Conservation (phyloP, 1,140 invertebrate genomes). For the Tetramorium alpestre region DNA sequence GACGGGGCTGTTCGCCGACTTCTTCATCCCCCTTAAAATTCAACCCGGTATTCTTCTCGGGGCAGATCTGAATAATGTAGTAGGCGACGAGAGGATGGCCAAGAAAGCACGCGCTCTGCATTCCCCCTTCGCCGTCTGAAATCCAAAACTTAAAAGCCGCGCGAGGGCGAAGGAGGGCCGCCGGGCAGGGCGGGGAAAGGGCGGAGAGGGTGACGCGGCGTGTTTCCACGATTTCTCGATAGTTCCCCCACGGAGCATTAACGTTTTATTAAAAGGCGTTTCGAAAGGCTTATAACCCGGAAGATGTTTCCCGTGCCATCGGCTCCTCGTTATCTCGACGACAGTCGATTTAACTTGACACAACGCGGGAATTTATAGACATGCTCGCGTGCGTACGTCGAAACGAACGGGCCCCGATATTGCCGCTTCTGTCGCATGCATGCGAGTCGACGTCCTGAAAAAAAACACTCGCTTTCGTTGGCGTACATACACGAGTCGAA, state of each 20-base stretch:
- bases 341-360: conserved; percentile 63
- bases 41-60: conserved; percentile 73
- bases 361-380: conserved; percentile 15
- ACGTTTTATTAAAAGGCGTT: conserved; percentile 63
- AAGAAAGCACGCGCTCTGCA: conserved; percentile 52
- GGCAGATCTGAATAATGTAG: conserved; percentile 79
- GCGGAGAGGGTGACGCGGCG: neutral
- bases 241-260: conserved; percentile 37
- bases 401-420: neutral
- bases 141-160: conserved; percentile 63
- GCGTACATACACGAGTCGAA: neutral
- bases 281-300: neutral
- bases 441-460: conserved; percentile 15
- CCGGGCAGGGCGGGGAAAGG: neutral
- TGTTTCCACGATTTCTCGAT: conserved; percentile 41
- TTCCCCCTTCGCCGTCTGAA: conserved; percentile 37
- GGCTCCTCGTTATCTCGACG: conserved; percentile 49
- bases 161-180: neutral
- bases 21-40: conserved; percentile 76
- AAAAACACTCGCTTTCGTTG: conserved; percentile 24
- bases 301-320: conserved; percentile 27
- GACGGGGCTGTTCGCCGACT: conserved; percentile 51
- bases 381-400: conserved; percentile 10
- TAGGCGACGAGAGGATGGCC: conserved; percentile 37
- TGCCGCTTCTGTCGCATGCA: neutral